These are phyloP conservation scores for Siniperca undulata DNA, from an alignment of 2,797 vertebrate genomes.

Conservation along the genomic window DNA sequence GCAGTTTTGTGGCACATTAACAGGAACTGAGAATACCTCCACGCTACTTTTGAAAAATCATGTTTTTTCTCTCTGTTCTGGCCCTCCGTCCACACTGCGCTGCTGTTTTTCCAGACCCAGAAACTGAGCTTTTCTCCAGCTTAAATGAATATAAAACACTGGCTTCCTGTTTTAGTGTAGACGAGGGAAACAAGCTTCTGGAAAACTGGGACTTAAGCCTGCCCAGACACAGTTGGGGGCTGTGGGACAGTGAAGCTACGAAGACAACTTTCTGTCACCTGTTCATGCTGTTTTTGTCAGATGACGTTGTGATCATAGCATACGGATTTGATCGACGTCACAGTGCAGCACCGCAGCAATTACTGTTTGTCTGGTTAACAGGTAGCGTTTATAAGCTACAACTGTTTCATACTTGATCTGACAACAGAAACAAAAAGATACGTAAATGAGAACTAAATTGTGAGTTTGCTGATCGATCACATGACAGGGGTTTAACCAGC, in stretches of 20 bases:
- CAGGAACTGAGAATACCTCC: neutral
- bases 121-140: neutral
- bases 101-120: neutral
- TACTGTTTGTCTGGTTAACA: too few relatives aligned
- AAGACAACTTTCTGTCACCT: too few relatives aligned
- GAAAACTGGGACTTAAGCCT: neutral
- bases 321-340: too few relatives aligned
- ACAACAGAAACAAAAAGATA: neutral
- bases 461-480: neutral
- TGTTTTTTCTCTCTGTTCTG: neutral
- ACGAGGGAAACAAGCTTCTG: neutral
- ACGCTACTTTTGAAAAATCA: neutral
- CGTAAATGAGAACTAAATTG: neutral
- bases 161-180: neutral
- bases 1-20: conserved; percentile 9
- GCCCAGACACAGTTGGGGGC: too few relatives aligned
- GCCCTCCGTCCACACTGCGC: neutral
- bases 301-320: too few relatives aligned
- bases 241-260: too few relatives aligned
- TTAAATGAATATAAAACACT: neutral
- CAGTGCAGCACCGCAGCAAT: too few relatives aligned
- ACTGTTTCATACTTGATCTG: too few relatives aligned
- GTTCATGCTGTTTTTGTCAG: too few relatives aligned
- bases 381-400: too few relatives aligned
- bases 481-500: too few relatives aligned